Conservation (phyloP, 2,888 invertebrate species). For the Lagria hirta region DNA sequence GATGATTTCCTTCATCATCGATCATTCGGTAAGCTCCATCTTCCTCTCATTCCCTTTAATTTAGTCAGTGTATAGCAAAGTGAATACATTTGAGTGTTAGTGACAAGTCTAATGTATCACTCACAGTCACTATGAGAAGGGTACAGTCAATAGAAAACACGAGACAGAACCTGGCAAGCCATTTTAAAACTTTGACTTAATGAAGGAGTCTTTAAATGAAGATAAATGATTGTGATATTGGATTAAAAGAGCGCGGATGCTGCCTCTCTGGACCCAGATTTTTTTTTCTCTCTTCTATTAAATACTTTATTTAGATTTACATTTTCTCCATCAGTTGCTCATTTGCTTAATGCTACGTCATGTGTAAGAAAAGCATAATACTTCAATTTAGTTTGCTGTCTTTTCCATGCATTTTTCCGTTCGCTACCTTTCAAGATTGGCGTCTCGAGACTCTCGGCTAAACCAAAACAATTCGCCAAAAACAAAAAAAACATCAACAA, state of each 20-base stretch:
- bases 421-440: conserved; percentile 50
- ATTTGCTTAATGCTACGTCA: conserved; percentile 51
- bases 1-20: no score
- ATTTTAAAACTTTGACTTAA: conserved; percentile 55
- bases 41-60: conserved; percentile 49
- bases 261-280: no score
- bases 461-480: conserved; percentile 51
- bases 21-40: conserved; percentile 46
- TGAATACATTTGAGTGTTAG: conserved; percentile 51
- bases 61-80: conserved; percentile 47
- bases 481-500: conserved; percentile 51
- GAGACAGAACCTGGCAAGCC: conserved; percentile 49
- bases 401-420: conserved; percentile 53
- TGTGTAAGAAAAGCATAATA: conserved; percentile 50
- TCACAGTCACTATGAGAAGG: conserved; percentile 24
- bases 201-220: conserved; percentile 56
- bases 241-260: no score
- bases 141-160: conserved; percentile 40
- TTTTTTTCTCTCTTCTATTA: no score
- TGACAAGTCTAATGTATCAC: conserved; percentile 52
- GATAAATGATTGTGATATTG: conserved; percentile 57
- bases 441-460: conserved; percentile 46
- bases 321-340: conserved; percentile 29
- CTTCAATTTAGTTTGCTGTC: conserved; percentile 55
- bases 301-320: no score